A percentile compares a stretch with the other conserved stretches of the same genome.
Evolutionary conservation across 2,113 vertebrate genomes (phyloP).

Genomic region (Laterallus jamaicensis): DNA sequence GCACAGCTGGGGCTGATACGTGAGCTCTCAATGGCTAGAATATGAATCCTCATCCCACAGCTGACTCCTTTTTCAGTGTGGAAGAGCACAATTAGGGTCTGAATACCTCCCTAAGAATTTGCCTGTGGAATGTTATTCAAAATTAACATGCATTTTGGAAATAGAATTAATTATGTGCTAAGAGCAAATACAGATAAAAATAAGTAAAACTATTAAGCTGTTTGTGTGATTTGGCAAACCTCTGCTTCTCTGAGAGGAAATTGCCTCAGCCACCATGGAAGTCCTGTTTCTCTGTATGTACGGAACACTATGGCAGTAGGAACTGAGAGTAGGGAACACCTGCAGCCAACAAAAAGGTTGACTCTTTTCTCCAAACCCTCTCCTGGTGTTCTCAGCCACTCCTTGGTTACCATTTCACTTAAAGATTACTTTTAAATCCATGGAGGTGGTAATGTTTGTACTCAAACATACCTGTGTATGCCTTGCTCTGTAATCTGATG

Average conservation of each 20-base stretch:
- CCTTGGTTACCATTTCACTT: not conserved
- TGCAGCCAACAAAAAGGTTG: not conserved
- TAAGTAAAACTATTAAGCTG: not conserved
- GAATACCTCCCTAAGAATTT: not conserved
- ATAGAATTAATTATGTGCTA: not conserved
- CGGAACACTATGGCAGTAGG: not conserved
- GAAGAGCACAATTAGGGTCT: not conserved
- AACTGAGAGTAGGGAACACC: not conserved
- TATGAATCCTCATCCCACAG: not conserved
- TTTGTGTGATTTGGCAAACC: not conserved
- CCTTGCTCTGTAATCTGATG: not conserved
- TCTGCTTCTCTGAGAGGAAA: not conserved
- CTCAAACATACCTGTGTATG: not conserved
- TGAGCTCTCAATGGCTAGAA: not conserved
- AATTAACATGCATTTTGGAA: conserved; percentile 9
- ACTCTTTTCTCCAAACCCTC: not conserved
- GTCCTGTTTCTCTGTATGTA: not conserved
- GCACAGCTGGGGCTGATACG: not conserved
- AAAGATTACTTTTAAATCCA: not conserved
- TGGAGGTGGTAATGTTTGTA: not conserved
- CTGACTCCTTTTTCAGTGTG: not conserved
- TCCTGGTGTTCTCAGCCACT: not conserved
- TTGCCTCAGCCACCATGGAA: not conserved
- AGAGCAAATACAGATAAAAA: not conserved
- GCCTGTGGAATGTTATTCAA: not conserved